phyloP scores from a whole-genome alignment of 1,140 invertebrate species.

The Coenobita brevimanus region DNA sequence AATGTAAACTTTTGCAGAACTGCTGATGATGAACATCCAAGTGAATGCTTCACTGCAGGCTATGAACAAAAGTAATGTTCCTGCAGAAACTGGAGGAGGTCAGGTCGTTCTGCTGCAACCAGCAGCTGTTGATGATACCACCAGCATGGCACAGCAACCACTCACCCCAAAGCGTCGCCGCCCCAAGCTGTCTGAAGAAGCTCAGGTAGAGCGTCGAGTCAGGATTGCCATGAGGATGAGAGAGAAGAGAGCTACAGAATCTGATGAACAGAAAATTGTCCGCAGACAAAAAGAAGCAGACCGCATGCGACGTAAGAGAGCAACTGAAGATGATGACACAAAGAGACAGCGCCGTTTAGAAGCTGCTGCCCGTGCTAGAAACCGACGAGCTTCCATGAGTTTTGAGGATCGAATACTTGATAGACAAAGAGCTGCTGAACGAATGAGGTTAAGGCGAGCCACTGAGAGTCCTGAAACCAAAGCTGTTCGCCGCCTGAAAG shows the following conservation, averaged over 20 bases:
- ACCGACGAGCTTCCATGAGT: constrained; percentile 40
- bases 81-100: constrained; percentile 17
- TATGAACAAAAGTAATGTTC: constrained; percentile 44
- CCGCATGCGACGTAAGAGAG: constrained; percentile 53
- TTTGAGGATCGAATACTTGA: constrained; percentile 31
- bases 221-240: constrained; percentile 57
- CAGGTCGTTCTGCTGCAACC: constrained; percentile 55
- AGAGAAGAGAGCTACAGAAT: constrained; percentile 52
- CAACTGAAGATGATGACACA: constrained; percentile 20
- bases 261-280: constrained; percentile 39
- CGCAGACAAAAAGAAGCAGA: constrained; percentile 53
- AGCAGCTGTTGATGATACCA: constrained; percentile 51
- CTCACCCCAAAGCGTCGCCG: constrained; percentile 44
- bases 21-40: constrained; percentile 65
- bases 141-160: neutral
- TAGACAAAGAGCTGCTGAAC: constrained; percentile 45
- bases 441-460: constrained; percentile 54
- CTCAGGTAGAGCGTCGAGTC: constrained; percentile 36
- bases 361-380: constrained; percentile 42
- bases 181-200: constrained; percentile 44
- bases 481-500: constrained; percentile 42
- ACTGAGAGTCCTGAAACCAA: constrained; percentile 53
- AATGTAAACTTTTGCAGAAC: constrained; percentile 32
- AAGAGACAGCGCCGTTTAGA: constrained; percentile 42
- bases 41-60: constrained; percentile 59